Evolutionary conservation across 1,140 invertebrate species (phyloP), one percentile per base, ranked within the genome.

Genomic region (Bombus breviceps): DNA sequence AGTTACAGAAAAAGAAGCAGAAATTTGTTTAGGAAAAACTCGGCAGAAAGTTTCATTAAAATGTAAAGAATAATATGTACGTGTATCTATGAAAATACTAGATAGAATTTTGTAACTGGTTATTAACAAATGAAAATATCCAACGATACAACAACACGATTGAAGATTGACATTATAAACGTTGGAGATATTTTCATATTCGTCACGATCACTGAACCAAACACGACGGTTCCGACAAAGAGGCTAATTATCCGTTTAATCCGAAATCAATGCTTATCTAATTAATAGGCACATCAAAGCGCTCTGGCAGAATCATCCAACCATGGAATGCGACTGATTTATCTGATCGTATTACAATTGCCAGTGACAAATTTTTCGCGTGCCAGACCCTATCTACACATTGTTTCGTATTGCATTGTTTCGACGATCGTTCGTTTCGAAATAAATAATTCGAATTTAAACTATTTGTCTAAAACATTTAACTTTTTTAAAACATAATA

Each of bases 241-340:
- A 43, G n/a, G 28, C 43, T n/a, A 57, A 57, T 69, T 77, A 69
- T 83, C 41, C 28, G 64, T 68, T 73, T 75, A 76, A 66, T 57
- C 43, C 34, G 43, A 77, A 80, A 43, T 39, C 34, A 59, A 64
- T 83, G 73, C 62, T 77, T 47, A 57, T 83, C 34, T 83, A 83
- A 83, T 83, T 83, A 68, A 77, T 83, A 39, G 74, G 34, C n/a
- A 88, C 72, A 85, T 88, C 86, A 89, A 89, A 89, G 86, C 59
- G 28, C 2, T 18, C n/a, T 12, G 66, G 22, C 9, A 69, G 76
- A n/a, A 53, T 78, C 57, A 68, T 66, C 15, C 81, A n/a, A 18
- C 34, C 43, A 28, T 84, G 59, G 28, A 43, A 80, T 74, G 82
- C 66, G 75, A 80, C 83, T 84, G 82, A 88, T 88, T 84, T 62